Conservation (phyloP, 2,113 vertebrate genomes). For the Camarhynchus parvulus region DNA sequence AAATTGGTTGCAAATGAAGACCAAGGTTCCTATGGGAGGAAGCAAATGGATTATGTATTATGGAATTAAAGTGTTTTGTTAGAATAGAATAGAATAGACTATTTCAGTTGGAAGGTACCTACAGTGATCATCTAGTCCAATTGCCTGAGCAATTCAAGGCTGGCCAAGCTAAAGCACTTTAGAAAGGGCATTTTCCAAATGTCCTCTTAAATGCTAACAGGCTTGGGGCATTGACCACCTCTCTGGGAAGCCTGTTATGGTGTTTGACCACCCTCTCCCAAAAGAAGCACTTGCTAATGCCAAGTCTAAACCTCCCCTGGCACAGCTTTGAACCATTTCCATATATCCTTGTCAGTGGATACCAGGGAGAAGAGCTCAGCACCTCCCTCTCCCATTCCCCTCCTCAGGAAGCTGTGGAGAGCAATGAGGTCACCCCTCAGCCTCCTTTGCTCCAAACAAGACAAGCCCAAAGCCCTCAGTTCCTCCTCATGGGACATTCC, state of each 20-base stretch:
- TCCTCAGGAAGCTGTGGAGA: neutral
- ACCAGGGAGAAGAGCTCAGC: neutral
- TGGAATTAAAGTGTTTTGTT: neutral
- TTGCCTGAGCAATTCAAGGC: neutral
- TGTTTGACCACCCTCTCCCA: neutral
- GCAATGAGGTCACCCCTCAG: neutral
- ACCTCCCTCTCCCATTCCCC: neutral
- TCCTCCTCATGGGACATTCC: neutral
- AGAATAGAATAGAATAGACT: neutral
- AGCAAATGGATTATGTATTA: neutral
- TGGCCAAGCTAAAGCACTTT: neutral
- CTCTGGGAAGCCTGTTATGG: neutral
- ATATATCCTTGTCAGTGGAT: rapidly evolving
- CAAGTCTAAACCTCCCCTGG: neutral
- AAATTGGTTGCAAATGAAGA: constrained; percentile 81
- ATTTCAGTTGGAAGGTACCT: neutral
- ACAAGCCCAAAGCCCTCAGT: neutral
- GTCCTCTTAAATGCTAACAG: neutral
- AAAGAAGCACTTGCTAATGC: neutral
- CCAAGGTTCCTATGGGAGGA: constrained; percentile 79
- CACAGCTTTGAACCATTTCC: neutral
- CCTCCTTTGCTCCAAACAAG: neutral
- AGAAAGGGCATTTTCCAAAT: neutral
- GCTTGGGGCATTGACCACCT: rapidly evolving
- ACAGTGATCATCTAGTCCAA: neutral